Evolutionary conservation across 2,888 invertebrate genomes (phyloP).

Genomic region (Hyposoter didymator): DNA sequence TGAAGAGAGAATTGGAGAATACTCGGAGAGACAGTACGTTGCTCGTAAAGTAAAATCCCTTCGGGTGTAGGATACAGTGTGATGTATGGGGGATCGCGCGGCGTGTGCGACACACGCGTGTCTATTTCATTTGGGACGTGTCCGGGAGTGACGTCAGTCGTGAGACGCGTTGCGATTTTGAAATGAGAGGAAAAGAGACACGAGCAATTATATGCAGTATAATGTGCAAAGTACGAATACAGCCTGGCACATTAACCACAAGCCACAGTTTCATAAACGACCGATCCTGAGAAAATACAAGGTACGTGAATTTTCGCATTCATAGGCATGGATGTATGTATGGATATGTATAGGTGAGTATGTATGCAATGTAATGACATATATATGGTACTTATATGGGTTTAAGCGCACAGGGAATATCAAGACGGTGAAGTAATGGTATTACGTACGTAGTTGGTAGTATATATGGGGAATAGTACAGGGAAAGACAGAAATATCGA

Average conservation of each 20-base stretch:
- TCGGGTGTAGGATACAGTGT: slow-evolving; percentile 39
- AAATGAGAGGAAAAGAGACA: slow-evolving; percentile 1
- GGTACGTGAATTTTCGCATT: slow-evolving; percentile 44
- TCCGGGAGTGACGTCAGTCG: slow-evolving; percentile 12
- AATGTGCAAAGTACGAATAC: slow-evolving; percentile 13
- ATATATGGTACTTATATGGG: slow-evolving; percentile 41
- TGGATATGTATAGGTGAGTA: slow-evolving; percentile 9
- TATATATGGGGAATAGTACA: slow-evolving; percentile 30
- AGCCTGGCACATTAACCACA: slow-evolving; percentile 21
- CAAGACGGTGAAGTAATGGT: slow-evolving; percentile 58
- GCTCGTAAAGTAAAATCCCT: slow-evolving; percentile 64
- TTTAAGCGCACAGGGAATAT: slow-evolving; percentile 64
- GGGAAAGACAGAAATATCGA: neutral
- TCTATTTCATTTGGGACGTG: slow-evolving; percentile 2
- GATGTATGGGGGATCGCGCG: slow-evolving; percentile 22
- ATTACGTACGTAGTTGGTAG: slow-evolving; percentile 36
- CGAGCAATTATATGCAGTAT: neutral
- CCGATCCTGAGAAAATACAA: slow-evolving; percentile 42
- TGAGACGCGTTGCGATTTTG: slow-evolving; percentile 24
- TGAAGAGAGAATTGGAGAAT: slow-evolving; percentile 12
- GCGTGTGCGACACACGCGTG: slow-evolving; percentile 57
- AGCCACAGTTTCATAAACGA: slow-evolving; percentile 44
- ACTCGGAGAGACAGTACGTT: slow-evolving; percentile 28
- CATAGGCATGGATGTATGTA: neutral
- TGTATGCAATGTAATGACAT: neutral